A percentile compares a stretch with the other conserved stretches of the same genome.
Conservation (phyloP, 2,888 invertebrate species). For the Corythucha ciliata region DNA sequence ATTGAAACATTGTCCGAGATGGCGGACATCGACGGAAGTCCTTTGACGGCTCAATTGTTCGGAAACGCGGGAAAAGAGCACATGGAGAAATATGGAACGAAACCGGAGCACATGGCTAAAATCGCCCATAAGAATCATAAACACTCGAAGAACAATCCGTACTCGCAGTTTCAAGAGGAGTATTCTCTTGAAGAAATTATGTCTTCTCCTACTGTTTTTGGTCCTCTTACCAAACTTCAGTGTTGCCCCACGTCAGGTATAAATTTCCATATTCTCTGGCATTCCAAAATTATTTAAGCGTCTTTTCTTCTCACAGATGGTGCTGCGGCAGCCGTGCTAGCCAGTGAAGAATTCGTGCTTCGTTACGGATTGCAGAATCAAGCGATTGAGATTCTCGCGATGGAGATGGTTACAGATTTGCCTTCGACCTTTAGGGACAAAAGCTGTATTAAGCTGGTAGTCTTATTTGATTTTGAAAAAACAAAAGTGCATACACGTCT, state of each 20-base stretch:
- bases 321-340: conserved; percentile 86
- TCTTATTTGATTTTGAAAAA: conserved; percentile 36
- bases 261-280: background rate
- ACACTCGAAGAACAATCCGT: conserved; percentile 92
- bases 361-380: conserved; percentile 68
- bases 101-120: conserved; percentile 87
- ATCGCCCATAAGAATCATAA: conserved; percentile 97
- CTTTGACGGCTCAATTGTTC: conserved; percentile 90
- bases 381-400: conserved; percentile 91
- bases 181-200: conserved; percentile 85
- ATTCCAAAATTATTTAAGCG: too few relatives aligned
- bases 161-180: conserved; percentile 88
- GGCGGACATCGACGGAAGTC: conserved; percentile 68
- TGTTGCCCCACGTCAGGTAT: conserved; percentile 85
- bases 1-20: conserved; percentile 74
- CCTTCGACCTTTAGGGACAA: conserved; percentile 72
- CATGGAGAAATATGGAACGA: conserved; percentile 91
- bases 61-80: conserved; percentile 94
- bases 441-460: conserved; percentile 66
- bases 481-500: too few relatives aligned
- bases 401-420: conserved; percentile 94
- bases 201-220: conserved; percentile 78
- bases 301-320: conserved; percentile 55
- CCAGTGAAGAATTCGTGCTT: conserved; percentile 82
- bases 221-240: conserved; percentile 88